phyloP scores from a whole-genome alignment of 2,797 vertebrate species.

The Sternotherus odoratus region DNA sequence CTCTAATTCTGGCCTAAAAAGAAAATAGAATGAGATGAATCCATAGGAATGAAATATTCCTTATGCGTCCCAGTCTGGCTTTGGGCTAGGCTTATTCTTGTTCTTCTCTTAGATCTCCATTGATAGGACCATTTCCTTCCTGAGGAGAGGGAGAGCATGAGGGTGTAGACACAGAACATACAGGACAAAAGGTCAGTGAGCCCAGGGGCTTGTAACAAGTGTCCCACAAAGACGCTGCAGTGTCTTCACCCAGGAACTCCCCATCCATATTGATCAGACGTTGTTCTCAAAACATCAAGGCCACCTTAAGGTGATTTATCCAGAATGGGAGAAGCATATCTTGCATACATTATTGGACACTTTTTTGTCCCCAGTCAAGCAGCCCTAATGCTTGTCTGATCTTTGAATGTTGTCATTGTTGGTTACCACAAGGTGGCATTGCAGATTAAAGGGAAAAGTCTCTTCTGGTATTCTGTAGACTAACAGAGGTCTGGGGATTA shows the following conservation, averaged over 20 bases:
- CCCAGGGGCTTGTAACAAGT: no score
- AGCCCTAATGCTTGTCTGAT: background rate
- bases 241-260: background rate
- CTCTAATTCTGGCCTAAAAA: background rate
- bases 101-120: background rate
- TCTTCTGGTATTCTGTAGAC: background rate
- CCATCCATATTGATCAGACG: background rate
- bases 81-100: background rate
- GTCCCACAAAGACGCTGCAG: fast-evolving
- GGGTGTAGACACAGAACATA: fast-evolving
- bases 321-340: background rate
- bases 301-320: background rate
- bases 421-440: constrained; percentile 83
- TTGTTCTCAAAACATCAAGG: fast-evolving
- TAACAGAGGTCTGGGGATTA: background rate
- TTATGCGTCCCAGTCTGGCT: background rate
- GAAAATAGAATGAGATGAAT: background rate
- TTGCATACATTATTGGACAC: background rate
- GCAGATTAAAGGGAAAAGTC: constrained; percentile 81
- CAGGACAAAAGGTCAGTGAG: background rate
- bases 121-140: background rate
- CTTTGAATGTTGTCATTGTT: constrained; percentile 56
- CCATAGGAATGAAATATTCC: background rate
- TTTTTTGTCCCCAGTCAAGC: background rate
- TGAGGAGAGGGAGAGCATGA: background rate